Evolutionary conservation across 2,113 vertebrate genomes (phyloP).

Genomic region (Vireo altiloquus): DNA sequence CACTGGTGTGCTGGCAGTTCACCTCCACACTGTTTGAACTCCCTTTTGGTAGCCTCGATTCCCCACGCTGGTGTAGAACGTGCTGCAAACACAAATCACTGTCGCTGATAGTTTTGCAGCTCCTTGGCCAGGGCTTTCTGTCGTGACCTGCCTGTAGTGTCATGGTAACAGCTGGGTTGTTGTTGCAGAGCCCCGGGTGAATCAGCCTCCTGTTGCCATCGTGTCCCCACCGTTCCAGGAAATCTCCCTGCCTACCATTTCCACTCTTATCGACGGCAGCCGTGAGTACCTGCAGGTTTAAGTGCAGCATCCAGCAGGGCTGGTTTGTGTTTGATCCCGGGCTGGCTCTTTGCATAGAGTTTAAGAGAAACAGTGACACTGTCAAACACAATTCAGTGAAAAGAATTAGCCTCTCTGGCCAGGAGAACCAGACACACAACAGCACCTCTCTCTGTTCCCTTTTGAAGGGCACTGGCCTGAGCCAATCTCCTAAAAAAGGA

Average conservation of each 20-base stretch:
- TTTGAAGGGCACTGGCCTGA: neutral
- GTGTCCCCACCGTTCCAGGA: conserved; percentile 92
- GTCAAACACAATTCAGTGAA: neutral
- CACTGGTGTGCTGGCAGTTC: neutral
- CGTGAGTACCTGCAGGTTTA: conserved; percentile 78
- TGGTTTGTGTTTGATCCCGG: neutral
- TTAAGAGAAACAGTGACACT: neutral
- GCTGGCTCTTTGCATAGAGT: neutral
- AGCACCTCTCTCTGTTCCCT: neutral
- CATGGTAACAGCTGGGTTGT: neutral
- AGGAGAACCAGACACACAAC: neutral
- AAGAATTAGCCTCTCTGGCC: neutral
- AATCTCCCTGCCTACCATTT: conserved; percentile 93
- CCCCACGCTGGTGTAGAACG: fast-evolving
- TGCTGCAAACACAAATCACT: neutral
- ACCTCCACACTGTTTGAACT: neutral
- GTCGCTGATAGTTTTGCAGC: neutral
- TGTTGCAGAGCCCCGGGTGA: conserved; percentile 89
- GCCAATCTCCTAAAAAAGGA: neutral
- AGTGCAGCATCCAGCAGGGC: neutral
- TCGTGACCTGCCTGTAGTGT: neutral
- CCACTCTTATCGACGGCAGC: conserved; percentile 94
- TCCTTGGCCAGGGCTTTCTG: neutral
- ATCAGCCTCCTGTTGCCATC: conserved; percentile 89
- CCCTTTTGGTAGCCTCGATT: neutral